These are phyloP conservation scores for Catagonus wagneri DNA, from an alignment of 2,113 vertebrate genomes.

Conservation along the genomic window DNA sequence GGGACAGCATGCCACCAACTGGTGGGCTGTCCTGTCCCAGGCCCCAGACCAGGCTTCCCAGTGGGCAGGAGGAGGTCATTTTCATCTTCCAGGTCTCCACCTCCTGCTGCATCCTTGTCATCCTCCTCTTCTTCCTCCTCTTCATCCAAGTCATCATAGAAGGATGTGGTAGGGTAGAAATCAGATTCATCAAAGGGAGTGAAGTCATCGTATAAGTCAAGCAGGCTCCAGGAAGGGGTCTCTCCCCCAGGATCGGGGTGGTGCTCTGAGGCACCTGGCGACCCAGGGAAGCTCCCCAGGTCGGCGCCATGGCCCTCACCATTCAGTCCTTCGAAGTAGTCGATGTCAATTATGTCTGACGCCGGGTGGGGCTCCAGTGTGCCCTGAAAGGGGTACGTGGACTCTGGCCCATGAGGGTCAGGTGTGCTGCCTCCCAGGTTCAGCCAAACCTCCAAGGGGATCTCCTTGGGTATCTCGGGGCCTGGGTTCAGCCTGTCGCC, in stretches of 20 bases:
- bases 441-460: conserved; percentile 74
- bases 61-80: conserved; percentile 72
- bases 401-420: conserved; percentile 65
- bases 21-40: conserved; percentile 72
- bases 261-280: conserved; percentile 83
- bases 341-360: conserved; percentile 89
- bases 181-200: conserved; percentile 93
- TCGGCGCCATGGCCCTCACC: conserved; percentile 79
- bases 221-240: conserved; percentile 91
- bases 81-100: conserved; percentile 80
- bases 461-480: conserved; percentile 70
- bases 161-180: conserved; percentile 91
- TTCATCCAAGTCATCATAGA: conserved; percentile 90
- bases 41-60: conserved; percentile 78
- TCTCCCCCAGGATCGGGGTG: conserved; percentile 80
- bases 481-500: neutral
- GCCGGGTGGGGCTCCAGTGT: conserved; percentile 72
- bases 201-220: conserved; percentile 93
- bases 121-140: conserved; percentile 85
- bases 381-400: conserved; percentile 72
- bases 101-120: conserved; percentile 76
- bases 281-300: conserved; percentile 84
- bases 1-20: conserved; percentile 69
- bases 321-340: conserved; percentile 91
- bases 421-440: conserved; percentile 66